These are phyloP conservation scores for Pogonognathellus flavescens DNA, from an alignment of 1,140 invertebrate species.

Conservation along the genomic window DNA sequence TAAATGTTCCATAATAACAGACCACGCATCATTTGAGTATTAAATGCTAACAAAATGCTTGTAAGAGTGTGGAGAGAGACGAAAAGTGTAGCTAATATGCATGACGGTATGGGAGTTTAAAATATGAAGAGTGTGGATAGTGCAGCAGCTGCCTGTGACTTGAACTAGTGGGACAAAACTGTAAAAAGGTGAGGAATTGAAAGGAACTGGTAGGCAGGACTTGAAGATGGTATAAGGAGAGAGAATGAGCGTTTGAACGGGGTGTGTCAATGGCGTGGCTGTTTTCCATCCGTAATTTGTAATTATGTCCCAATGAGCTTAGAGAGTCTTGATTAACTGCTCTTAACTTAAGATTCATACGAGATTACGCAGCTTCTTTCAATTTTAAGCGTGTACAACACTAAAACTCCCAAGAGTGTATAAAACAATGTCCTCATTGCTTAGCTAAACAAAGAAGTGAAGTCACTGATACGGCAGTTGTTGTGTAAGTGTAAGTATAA, in stretches of 20 bases:
- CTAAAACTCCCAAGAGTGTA: too few species aligned
- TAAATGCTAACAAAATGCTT: too few species aligned
- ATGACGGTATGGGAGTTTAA: too few species aligned
- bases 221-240: conserved; percentile 47
- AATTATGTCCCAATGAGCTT: conserved; percentile 57
- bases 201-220: conserved; percentile 43
- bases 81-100: too few species aligned
- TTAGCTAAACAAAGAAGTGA: conserved; percentile 6
- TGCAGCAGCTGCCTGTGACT: too few species aligned
- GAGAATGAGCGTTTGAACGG: conserved; percentile 50
- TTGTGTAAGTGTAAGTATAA: neutral
- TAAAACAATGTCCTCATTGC: neutral
- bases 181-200: neutral
- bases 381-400: too few species aligned
- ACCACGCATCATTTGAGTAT: too few species aligned
- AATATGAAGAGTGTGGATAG: too few species aligned
- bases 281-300: conserved; percentile 55
- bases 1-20: too few species aligned
- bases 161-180: neutral
- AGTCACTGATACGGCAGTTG: too few species aligned
- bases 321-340: conserved; percentile 55
- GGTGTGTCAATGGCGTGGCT: conserved; percentile 58
- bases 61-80: too few species aligned
- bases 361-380: neutral
- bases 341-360: conserved; percentile 7